These are phyloP conservation scores for Nemopilema nomurai DNA, from an alignment of 30 jellyfish, hydroid and myxozoan species.

Conservation along the genomic window DNA sequence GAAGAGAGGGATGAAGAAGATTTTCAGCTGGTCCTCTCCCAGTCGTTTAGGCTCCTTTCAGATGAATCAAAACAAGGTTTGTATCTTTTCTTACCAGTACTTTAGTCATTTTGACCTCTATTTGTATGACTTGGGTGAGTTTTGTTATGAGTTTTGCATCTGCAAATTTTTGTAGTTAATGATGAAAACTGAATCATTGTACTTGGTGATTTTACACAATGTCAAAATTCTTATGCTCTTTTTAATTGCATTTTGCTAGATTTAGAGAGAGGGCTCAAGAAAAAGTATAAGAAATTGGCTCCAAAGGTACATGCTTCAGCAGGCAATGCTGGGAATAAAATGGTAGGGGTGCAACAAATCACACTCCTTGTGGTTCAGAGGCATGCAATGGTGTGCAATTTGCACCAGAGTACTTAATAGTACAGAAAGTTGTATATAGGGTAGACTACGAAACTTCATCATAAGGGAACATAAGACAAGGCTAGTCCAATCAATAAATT, in stretches of 20 bases:
- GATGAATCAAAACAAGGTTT: conserved; percentile 43
- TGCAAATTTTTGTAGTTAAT: too few species aligned
- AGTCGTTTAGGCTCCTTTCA: conserved; percentile 46
- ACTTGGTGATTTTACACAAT: not conserved
- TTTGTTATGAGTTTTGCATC: not conserved
- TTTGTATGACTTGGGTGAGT: not conserved
- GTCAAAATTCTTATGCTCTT: not conserved
- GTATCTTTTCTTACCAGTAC: not conserved
- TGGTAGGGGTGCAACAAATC: too few species aligned
- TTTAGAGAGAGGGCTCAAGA: not conserved
- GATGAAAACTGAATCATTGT: too few species aligned
- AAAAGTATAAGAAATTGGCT: not conserved
- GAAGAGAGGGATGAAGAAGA: conserved; percentile 50
- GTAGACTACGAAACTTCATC: too few species aligned
- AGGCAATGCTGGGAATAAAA: not conserved
- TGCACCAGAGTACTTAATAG: too few species aligned
- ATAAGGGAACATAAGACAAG: too few species aligned
- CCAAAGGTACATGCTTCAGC: not conserved
- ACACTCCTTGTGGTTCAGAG: too few species aligned
- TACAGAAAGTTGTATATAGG: too few species aligned
- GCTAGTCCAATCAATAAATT: too few species aligned
- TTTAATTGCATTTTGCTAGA: not conserved
- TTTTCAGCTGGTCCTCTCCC: conserved; percentile 44
- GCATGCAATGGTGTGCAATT: too few species aligned
- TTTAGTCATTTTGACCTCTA: not conserved